Conservation (phyloP, 2,113 vertebrate species). For the Mesitornis unicolor region DNA sequence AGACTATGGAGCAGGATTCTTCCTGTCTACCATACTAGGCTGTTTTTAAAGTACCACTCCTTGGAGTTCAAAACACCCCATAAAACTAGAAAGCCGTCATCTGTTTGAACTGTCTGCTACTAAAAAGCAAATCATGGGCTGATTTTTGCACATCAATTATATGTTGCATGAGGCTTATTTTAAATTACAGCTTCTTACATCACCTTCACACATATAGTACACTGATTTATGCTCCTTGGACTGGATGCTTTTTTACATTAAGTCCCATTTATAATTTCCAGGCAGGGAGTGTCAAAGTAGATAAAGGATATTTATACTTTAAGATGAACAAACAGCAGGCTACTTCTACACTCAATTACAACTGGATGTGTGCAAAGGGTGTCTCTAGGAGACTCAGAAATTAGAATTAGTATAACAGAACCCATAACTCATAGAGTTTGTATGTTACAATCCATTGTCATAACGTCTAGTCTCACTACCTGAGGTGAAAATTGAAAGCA, state of each 20-base stretch:
- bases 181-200: background rate
- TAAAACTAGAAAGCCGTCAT: background rate
- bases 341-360: background rate
- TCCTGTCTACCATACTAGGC: background rate
- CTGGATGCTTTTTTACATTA: background rate
- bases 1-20: background rate
- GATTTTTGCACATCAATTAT: background rate
- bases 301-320: background rate
- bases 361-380: background rate
- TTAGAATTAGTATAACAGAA: too few species aligned
- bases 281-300: background rate
- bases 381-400: background rate
- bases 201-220: background rate
- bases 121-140: background rate
- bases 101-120: background rate
- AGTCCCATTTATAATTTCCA: background rate
- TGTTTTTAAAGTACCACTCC: background rate
- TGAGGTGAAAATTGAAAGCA: background rate
- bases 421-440: too few species aligned
- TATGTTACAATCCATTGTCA: background rate
- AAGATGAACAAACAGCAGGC: background rate
- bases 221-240: background rate
- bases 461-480: background rate
- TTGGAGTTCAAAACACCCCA: background rate
- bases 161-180: background rate